Base-by-base conservation (phyloP, 2,113 vertebrate genomes). In the Centrocercus urophasianus region DNA sequence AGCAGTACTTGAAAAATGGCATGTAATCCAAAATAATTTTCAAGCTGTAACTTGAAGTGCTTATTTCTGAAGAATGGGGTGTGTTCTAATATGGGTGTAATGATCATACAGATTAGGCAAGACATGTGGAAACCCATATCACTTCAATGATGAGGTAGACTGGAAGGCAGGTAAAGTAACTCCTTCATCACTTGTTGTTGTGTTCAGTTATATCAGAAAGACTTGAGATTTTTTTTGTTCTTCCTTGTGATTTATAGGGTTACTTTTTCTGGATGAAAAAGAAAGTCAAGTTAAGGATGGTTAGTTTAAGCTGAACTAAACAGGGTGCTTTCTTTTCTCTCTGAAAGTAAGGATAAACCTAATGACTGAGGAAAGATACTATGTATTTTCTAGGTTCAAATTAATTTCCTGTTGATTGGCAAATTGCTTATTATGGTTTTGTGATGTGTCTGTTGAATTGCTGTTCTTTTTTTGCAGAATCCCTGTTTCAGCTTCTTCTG, bases 401-500 rank as follows among this genome's bases (percentile, higher is more conserved):
- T 76, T 43, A 25, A 59, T 84, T 92, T 90, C 8, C 15, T 4
- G 19, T 25, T 73, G 36, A 28, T 32, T 66, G 6, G 27, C 24
- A 24, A 42, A 32, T 78, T 47, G 10, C 12, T 85, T 66, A 13
- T 13, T 71, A 30, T 80, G 16, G 32, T 84, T 71, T 96, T 84
- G 34, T 72, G 45, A 86, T 30, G 42, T 34, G 5, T 20, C 19
- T 77, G 4, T 91, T 36, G 94, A 95, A 96, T 72, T 71, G 42
- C 82, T 86, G 28, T 97, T 15, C 97, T 96, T 92, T 96, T 38
- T 92, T 80, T 91, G 43, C 98, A 99, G 99, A 99, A 90, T 99
- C 99, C 93, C 98, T 99, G 43, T 99, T 99, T 97, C 98, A 99
- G 93, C 97, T 99, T 86, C 98, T 99, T 96, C 96, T 99, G 97